A percentile compares a stretch with the other conserved stretches of the same genome.
Conservation (phyloP, 2,888 invertebrate genomes). For the Muschampia plurimacula region DNA sequence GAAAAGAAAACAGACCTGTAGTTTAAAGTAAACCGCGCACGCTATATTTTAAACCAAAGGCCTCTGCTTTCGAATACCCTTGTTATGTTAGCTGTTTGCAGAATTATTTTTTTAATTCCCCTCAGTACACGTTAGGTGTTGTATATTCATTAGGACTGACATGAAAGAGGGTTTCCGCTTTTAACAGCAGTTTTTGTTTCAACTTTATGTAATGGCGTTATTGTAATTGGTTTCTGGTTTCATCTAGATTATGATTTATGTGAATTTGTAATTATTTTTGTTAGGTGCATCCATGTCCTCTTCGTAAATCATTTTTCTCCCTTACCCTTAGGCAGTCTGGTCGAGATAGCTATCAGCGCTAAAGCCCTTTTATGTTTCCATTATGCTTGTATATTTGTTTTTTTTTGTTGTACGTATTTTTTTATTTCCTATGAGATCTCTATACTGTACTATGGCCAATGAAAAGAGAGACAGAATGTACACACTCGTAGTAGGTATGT, state of each 20-base stretch:
- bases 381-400: too few relatives aligned
- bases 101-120: constrained; percentile 55
- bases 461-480: too few relatives aligned
- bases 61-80: constrained; percentile 54
- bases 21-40: neutral
- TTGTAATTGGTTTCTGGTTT: constrained; percentile 29
- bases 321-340: too few relatives aligned
- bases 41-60: constrained; percentile 45
- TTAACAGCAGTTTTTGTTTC: constrained; percentile 44
- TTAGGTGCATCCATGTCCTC: too few relatives aligned
- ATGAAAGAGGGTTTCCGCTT: constrained; percentile 52
- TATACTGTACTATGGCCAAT: too few relatives aligned
- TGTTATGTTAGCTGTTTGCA: constrained; percentile 59
- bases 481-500: too few relatives aligned
- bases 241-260: neutral
- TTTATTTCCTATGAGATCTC: too few relatives aligned
- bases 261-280: too few relatives aligned
- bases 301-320: too few relatives aligned
- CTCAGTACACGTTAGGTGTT: constrained; percentile 54
- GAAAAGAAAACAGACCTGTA: neutral
- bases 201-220: constrained; percentile 21
- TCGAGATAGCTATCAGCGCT: too few relatives aligned
- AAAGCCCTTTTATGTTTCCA: too few relatives aligned
- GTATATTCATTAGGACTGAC: constrained; percentile 55
- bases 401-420: too few relatives aligned